Conservation (phyloP, 2,888 invertebrate genomes). For the Phania funesta region DNA sequence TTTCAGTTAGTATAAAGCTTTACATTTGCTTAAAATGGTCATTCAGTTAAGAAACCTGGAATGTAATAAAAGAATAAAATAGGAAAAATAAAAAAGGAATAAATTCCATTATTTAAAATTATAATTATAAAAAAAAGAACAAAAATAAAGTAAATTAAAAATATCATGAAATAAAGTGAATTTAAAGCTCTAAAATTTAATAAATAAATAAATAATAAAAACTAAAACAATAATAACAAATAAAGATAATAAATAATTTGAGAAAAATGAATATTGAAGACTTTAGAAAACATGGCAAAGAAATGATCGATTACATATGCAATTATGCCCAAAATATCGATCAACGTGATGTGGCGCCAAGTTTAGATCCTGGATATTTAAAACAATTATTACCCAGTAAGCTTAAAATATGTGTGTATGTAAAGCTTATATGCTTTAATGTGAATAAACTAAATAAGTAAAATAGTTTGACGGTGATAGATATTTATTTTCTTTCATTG, state of each 20-base stretch:
- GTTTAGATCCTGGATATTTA: slow-evolving; percentile 90
- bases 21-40: slow-evolving; percentile 38
- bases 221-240: too few relatives aligned
- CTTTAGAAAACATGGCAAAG: slow-evolving; percentile 87
- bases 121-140: not conserved
- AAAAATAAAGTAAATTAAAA: not conserved
- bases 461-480: not conserved
- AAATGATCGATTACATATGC: slow-evolving; percentile 92
- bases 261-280: slow-evolving; percentile 87
- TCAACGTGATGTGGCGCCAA: slow-evolving; percentile 86
- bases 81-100: not conserved
- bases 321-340: slow-evolving; percentile 87
- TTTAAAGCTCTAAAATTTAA: not conserved
- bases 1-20: slow-evolving; percentile 61
- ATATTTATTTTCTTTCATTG: not conserved
- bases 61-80: slow-evolving; percentile 44
- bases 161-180: slow-evolving; percentile 13
- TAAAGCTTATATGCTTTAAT: not conserved
- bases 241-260: not conserved
- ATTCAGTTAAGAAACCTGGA: slow-evolving; percentile 57
- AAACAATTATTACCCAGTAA: slow-evolving; percentile 84
- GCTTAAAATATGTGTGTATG: slow-evolving; percentile 52
- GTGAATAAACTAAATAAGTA: slow-evolving; percentile 9
- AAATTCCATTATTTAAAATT: too few relatives aligned
- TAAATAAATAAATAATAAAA: not conserved